Conservation (phyloP, 2,797 vertebrate genomes). For the Sphenodon punctatus region DNA sequence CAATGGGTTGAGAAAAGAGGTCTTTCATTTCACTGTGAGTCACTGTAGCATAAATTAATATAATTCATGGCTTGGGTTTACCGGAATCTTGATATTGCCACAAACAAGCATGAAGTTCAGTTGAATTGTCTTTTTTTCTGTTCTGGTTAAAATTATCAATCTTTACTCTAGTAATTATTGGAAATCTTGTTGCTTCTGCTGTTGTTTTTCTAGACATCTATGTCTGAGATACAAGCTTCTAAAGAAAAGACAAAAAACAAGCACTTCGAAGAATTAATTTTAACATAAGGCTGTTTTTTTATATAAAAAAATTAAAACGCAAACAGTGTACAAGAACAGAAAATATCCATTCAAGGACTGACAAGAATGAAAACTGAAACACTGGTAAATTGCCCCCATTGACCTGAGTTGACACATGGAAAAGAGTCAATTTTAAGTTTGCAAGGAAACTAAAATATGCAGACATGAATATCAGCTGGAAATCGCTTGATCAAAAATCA, state of each 20-base stretch:
- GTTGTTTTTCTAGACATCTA: neutral
- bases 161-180: neutral
- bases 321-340: neutral
- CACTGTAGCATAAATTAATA: neutral
- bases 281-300: neutral
- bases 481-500: conserved; percentile 24
- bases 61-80: neutral
- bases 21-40: neutral
- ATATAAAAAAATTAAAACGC: too few species aligned
- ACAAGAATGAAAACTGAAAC: neutral
- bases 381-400: neutral
- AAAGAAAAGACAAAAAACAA: neutral
- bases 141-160: neutral
- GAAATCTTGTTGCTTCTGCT: neutral
- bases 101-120: neutral
- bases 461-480: neutral
- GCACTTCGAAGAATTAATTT: neutral
- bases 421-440: neutral
- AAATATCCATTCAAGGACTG: neutral
- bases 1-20: neutral
- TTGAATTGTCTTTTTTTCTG: neutral
- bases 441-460: neutral
- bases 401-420: neutral
- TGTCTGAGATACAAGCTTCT: neutral
- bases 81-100: neutral